Conservation (phyloP, 2,797 vertebrate genomes). For the Pangasius mekongensis region DNA sequence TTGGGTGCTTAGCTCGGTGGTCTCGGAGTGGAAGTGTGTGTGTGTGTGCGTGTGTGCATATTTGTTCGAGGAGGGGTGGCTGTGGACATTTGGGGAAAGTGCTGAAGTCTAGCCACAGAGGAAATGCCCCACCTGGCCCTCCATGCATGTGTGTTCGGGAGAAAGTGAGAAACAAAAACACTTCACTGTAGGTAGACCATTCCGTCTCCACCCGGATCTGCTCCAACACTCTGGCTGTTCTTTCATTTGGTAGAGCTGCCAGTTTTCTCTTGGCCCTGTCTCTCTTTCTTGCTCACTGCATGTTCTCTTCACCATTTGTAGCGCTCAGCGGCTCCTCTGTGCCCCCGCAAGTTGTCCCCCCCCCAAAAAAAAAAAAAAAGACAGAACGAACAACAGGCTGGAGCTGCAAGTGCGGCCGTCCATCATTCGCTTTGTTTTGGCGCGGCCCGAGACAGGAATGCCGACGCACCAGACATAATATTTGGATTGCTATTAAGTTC, state of each 20-base stretch:
- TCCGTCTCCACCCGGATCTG: constrained; percentile 51
- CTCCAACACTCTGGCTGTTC: constrained; percentile 33
- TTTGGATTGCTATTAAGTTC: constrained; percentile 79
- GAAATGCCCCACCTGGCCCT: constrained; percentile 58
- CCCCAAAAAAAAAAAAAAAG: not conserved
- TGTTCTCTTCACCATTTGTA: constrained; percentile 20
- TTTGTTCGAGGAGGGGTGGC: constrained; percentile 48
- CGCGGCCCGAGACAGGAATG: constrained; percentile 75
- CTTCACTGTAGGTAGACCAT: constrained; percentile 62
- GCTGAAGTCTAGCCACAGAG: constrained; percentile 55
- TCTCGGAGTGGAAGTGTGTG: constrained; percentile 27
- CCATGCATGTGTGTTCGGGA: constrained; percentile 49
- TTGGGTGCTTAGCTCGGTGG: constrained; percentile 52
- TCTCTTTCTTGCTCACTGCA: not conserved
- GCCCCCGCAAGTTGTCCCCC: constrained; percentile 31
- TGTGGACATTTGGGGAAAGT: constrained; percentile 48
- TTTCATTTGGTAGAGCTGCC: constrained; percentile 31
- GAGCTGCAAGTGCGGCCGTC: constrained; percentile 52
- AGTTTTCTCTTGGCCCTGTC: constrained; percentile 22
- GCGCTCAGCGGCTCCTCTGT: constrained; percentile 33
- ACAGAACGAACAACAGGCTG: constrained; percentile 32
- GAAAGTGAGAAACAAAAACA: constrained; percentile 54
- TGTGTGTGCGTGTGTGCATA: constrained; percentile 38
- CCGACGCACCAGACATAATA: constrained; percentile 85
- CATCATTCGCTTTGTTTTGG: constrained; percentile 78